Evolutionary conservation across 2,113 vertebrate species (phyloP).

Genomic region (Serinus canaria): DNA sequence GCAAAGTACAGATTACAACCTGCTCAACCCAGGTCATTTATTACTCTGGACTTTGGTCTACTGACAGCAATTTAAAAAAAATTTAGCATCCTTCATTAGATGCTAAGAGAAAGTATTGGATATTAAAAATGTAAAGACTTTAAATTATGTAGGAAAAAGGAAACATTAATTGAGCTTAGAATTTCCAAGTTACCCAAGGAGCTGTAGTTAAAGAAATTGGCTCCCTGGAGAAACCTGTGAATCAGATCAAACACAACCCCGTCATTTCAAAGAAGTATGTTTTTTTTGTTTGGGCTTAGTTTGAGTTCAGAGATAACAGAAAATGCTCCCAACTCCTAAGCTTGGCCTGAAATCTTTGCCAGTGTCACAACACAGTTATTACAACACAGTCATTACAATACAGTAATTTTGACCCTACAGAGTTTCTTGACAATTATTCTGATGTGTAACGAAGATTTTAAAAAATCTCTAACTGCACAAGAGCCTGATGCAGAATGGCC

Average conservation of each 20-base stretch:
- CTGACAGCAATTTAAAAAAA: neutral
- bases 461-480: neutral
- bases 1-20: neutral
- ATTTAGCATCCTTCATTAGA: neutral
- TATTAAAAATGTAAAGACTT: neutral
- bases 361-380: neutral
- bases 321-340: neutral
- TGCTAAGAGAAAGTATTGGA: neutral
- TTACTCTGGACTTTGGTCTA: neutral
- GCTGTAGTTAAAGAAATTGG: neutral
- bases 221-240: neutral
- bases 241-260: neutral
- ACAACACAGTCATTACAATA: neutral
- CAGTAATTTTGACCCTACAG: neutral
- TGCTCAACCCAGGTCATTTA: neutral
- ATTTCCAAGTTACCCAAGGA: neutral
- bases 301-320: neutral
- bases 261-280: neutral
- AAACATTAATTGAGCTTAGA: neutral
- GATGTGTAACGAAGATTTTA: accelerated
- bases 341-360: neutral
- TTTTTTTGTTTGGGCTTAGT: neutral
- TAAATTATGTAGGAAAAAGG: neutral
- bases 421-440: neutral
- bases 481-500: neutral